These are phyloP conservation scores for Tetragnatha montana DNA, from an alignment of 2,888 invertebrate species.

Conservation along the genomic window DNA sequence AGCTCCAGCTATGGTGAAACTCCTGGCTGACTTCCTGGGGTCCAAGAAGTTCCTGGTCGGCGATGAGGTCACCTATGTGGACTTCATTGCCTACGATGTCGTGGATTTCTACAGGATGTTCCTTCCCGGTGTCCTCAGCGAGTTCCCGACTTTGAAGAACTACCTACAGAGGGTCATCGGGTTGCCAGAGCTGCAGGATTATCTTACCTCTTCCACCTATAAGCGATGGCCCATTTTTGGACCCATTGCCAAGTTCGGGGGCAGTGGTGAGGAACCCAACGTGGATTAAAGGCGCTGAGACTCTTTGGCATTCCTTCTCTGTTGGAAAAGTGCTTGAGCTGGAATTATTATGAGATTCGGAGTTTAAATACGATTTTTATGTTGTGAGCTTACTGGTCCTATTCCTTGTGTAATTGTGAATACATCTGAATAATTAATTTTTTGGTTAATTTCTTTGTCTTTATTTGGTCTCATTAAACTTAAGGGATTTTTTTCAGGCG, in stretches of 20 bases:
- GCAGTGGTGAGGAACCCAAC: constrained; percentile 16
- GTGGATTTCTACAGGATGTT: constrained; percentile 23
- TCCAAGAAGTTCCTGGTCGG: constrained; percentile 19
- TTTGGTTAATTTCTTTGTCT: too few relatives aligned
- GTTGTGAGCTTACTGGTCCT: too few relatives aligned
- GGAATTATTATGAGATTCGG: too few relatives aligned
- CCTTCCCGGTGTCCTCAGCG: background rate
- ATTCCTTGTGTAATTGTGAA: too few relatives aligned
- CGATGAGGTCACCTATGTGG: constrained; percentile 31
- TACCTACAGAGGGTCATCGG: background rate
- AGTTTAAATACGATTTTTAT: too few relatives aligned
- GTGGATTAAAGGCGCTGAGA: background rate
- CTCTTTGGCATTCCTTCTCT: background rate
- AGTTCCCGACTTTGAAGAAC: constrained; percentile 1
- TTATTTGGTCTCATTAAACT: too few relatives aligned
- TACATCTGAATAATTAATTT: too few relatives aligned
- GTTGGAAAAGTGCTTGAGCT: too few relatives aligned
- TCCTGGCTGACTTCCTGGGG: constrained; percentile 29
- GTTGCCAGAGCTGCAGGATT: constrained; percentile 21
- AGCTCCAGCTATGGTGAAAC: background rate
- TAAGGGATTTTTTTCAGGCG: too few relatives aligned
- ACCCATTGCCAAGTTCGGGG: constrained; percentile 35
- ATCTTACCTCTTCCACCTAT: constrained; percentile 18
- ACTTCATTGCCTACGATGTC: constrained; percentile 29
- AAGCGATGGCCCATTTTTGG: constrained; percentile 29